Conservation (phyloP, 2,113 vertebrate species). For the Larimichthys polyactis region DNA sequence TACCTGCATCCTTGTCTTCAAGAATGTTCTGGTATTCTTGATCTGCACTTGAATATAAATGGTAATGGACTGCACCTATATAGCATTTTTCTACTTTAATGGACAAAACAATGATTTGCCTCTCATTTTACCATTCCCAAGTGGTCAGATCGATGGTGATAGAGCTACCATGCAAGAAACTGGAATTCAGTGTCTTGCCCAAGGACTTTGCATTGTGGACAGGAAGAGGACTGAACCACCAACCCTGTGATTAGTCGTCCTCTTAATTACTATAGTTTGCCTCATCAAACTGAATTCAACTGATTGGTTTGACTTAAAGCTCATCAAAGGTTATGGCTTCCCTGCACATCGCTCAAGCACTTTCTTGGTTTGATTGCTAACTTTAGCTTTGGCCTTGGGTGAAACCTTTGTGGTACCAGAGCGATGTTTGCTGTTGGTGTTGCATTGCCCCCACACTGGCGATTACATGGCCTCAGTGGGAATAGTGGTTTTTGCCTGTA, state of each 20-base stretch:
- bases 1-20: background rate
- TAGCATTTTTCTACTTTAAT: background rate
- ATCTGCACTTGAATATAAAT: background rate
- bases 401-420: conserved; percentile 59
- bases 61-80: background rate
- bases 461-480: conserved; percentile 59
- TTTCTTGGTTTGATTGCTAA: conserved; percentile 63
- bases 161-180: background rate
- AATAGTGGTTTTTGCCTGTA: conserved; percentile 49
- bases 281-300: conserved; percentile 22
- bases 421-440: conserved; percentile 48
- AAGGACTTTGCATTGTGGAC: background rate
- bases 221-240: background rate
- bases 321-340: conserved; percentile 63
- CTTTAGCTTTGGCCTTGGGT: conserved; percentile 58
- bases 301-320: conserved; percentile 60
- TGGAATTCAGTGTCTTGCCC: background rate
- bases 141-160: background rate
- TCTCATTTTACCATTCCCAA: background rate
- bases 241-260: background rate
- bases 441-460: conserved; percentile 42
- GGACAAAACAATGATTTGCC: background rate
- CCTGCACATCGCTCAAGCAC: conserved; percentile 51
- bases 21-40: background rate
- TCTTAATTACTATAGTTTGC: background rate